These are phyloP conservation scores for Neoaliturus tenellus DNA, from an alignment of 2,888 invertebrate species.

Conservation along the genomic window DNA sequence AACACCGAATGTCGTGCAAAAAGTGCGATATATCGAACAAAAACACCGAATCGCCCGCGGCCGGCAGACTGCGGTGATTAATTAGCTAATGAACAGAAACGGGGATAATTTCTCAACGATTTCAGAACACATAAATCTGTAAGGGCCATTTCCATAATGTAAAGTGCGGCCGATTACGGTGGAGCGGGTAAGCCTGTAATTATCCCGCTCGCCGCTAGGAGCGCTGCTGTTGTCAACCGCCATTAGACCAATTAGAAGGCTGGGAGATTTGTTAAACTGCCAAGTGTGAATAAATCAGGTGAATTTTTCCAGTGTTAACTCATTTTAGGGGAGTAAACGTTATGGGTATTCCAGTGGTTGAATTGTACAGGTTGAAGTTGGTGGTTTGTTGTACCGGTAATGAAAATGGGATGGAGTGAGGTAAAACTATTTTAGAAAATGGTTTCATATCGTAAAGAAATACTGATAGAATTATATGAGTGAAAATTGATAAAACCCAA, in stretches of 20 bases:
- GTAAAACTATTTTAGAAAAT: too few species aligned
- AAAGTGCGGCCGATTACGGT: conserved; percentile 20
- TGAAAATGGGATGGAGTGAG: too few species aligned
- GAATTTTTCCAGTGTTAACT: neutral
- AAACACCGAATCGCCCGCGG: neutral
- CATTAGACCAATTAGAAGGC: neutral
- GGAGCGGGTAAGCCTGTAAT: neutral
- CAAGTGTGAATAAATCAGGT: conserved; percentile 18
- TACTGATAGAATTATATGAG: too few species aligned
- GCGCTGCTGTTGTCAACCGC: neutral
- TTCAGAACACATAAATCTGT: conserved; percentile 26
- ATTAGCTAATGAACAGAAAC: conserved; percentile 17
- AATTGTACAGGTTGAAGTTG: too few species aligned
- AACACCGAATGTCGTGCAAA: neutral
- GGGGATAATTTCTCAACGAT: conserved; percentile 35
- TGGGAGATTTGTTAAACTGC: neutral
- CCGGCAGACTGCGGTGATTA: conserved; percentile 1
- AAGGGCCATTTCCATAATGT: conserved; percentile 14
- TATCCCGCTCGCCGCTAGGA: neutral
- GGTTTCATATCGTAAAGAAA: too few species aligned
- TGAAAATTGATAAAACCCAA: too few species aligned
- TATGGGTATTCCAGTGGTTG: neutral
- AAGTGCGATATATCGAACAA: conserved; percentile 17
- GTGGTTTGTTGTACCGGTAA: too few species aligned
- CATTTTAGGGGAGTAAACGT: conserved; percentile 1